Percentiles rank a stretch among this genome's conserved stretches.
Conservation (phyloP, 2,797 vertebrate species). For the Pangasius larnaudii region DNA sequence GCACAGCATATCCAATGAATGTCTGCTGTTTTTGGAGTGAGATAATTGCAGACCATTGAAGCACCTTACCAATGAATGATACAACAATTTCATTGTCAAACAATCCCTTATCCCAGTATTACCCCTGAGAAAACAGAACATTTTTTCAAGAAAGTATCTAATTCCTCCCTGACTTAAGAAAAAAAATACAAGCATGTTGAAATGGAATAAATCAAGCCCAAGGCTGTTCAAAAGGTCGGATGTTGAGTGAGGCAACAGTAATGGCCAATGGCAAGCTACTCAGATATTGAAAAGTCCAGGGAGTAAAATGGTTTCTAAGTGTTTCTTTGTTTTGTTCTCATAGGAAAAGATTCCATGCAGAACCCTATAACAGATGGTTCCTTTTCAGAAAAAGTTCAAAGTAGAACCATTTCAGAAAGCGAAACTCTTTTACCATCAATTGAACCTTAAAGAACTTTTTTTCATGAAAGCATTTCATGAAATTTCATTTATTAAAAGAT, state of each 20-base stretch:
- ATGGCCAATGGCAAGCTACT: conserved; percentile 15
- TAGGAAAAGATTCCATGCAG: not conserved
- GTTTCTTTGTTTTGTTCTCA: not conserved
- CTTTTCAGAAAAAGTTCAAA: not conserved
- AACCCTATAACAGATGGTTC: not conserved
- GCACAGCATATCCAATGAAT: not conserved
- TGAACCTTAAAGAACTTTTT: not conserved
- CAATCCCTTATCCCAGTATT: too few species aligned
- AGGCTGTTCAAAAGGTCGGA: conserved; percentile 16
- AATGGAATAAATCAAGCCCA: conserved; percentile 18
- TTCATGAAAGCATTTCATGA: not conserved
- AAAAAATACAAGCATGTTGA: not conserved
- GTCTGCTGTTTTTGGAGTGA: not conserved
- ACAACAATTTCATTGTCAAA: not conserved
- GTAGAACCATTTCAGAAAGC: not conserved
- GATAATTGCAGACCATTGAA: too few species aligned
- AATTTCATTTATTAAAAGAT: not conserved
- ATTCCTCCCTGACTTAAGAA: not conserved
- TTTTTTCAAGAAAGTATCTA: conserved; percentile 26
- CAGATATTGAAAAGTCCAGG: conserved; percentile 6
- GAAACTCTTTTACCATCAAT: not conserved
- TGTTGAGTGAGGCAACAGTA: conserved; percentile 5
- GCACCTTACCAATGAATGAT: not conserved
- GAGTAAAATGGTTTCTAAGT: not conserved
- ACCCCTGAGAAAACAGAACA: conserved; percentile 14